phyloP scores from a whole-genome alignment of 2,113 vertebrate species.

The Brachyhypopomus gauderio region DNA sequence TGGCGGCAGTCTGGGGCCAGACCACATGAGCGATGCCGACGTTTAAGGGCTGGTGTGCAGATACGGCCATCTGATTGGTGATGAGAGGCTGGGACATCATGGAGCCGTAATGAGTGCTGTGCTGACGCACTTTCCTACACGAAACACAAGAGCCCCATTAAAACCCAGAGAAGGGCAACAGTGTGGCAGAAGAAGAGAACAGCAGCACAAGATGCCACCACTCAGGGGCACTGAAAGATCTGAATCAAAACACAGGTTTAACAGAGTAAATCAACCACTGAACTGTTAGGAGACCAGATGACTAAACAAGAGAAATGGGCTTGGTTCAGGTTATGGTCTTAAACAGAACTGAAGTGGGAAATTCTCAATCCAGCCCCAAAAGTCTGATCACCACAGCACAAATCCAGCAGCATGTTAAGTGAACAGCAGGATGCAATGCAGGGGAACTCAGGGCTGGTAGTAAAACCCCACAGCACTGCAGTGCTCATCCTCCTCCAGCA shows the following conservation, averaged over 20 bases:
- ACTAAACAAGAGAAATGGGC: too few species aligned
- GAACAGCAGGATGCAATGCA: too few species aligned
- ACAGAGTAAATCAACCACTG: too few species aligned
- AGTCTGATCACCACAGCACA: too few species aligned
- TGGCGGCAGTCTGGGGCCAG: constrained; percentile 88
- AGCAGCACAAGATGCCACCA: background rate
- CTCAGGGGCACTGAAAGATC: background rate
- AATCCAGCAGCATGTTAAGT: too few species aligned
- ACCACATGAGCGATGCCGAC: constrained; percentile 95
- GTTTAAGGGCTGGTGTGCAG: constrained; percentile 91
- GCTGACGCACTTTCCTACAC: constrained; percentile 84
- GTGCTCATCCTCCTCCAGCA: too few species aligned
- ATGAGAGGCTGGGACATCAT: constrained; percentile 87
- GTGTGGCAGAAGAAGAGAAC: too few species aligned
- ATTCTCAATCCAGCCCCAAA: background rate
- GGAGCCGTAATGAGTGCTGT: constrained; percentile 85
- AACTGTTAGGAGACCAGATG: too few species aligned
- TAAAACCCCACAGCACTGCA: too few species aligned
- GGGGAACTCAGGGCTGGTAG: too few species aligned
- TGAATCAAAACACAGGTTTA: background rate
- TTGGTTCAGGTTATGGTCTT: background rate
- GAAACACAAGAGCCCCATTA: background rate
- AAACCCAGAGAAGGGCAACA: background rate
- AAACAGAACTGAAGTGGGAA: background rate
- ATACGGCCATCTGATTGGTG: constrained; percentile 90